These are phyloP conservation scores for Phaethon lepturus DNA, from an alignment of 2,113 vertebrate genomes.

Conservation along the genomic window DNA sequence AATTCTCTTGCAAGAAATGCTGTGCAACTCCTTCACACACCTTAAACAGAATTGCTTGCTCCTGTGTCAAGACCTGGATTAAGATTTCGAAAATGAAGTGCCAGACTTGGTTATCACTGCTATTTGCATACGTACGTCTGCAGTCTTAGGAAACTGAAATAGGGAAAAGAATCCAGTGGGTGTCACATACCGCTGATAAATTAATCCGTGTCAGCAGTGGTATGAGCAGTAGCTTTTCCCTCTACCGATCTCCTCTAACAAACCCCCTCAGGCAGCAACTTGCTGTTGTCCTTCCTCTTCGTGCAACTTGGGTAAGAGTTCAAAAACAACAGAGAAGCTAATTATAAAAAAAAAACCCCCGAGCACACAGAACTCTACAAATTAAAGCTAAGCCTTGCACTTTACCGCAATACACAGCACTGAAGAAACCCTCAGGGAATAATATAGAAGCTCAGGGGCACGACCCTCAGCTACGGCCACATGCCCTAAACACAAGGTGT, in stretches of 20 bases:
- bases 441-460: not conserved
- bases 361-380: not conserved
- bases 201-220: accelerated
- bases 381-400: not conserved
- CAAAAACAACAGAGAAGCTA: not conserved
- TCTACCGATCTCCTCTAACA: not conserved
- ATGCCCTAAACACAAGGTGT: accelerated
- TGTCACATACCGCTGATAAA: not conserved
- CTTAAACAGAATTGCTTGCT: not conserved
- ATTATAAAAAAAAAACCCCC: not conserved
- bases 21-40: too few species aligned
- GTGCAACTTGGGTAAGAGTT: not conserved
- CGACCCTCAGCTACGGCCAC: not conserved
- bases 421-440: not conserved
- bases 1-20: not conserved
- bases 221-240: not conserved
- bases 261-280: not conserved
- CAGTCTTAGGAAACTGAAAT: not conserved
- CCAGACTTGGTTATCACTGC: not conserved
- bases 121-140: not conserved
- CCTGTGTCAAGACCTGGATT: not conserved
- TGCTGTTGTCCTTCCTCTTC: not conserved
- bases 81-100: not conserved
- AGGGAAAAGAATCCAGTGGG: not conserved
- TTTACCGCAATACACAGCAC: accelerated